A percentile compares a stretch with the other conserved stretches of the same genome.
Conservation (phyloP, 2,797 vertebrate genomes). For the Tokudaia tokunoshimensis region DNA sequence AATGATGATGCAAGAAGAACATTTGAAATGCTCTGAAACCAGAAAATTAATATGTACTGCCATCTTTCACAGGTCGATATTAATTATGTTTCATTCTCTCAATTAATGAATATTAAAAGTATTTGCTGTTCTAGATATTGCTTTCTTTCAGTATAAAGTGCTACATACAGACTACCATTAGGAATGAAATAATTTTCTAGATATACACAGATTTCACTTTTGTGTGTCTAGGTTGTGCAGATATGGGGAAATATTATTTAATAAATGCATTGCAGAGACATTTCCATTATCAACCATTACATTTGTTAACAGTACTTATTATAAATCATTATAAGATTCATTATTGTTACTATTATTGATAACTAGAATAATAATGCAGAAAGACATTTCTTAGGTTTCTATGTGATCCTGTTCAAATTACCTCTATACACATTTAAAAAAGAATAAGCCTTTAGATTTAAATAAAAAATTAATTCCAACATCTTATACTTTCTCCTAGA, state of each 20-base stretch:
- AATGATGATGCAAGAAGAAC: neutral
- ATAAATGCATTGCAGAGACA: fast-evolving
- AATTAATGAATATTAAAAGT: neutral
- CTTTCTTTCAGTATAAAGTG: neutral
- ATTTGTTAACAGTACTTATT: neutral
- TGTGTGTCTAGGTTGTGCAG: neutral
- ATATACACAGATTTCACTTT: neutral
- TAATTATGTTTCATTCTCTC: neutral
- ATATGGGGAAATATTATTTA: neutral
- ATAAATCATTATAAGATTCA: neutral
- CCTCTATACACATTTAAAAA: neutral
- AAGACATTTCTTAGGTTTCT: neutral
- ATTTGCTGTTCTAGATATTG: neutral
- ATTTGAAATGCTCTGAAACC: neutral
- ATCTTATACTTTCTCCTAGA: neutral
- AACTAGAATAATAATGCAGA: neutral
- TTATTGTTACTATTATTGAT: neutral
- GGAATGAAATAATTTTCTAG: neutral
- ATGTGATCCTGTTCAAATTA: neutral
- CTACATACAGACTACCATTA: no score
- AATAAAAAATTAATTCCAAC: neutral
- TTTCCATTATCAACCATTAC: neutral
- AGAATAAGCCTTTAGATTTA: neutral
- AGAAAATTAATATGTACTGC: neutral
- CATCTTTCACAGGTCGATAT: neutral